These are phyloP conservation scores for Grammomys surdaster DNA, from an alignment of 2,113 vertebrate species.

Conservation along the genomic window DNA sequence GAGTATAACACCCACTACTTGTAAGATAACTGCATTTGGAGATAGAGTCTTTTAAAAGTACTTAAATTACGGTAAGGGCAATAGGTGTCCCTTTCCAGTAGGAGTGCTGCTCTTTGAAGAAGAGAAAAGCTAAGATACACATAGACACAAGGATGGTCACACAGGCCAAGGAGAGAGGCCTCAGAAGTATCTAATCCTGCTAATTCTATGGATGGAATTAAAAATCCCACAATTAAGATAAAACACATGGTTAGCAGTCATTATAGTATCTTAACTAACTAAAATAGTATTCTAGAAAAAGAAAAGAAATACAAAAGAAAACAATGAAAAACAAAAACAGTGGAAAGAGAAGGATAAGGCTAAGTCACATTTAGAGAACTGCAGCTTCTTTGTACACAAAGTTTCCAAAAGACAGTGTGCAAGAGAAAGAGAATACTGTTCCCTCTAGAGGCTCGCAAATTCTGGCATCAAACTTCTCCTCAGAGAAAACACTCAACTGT, in stretches of 20 bases:
- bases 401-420: slow-evolving; percentile 9
- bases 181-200: background rate
- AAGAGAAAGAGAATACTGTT: background rate
- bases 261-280: background rate
- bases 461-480: background rate
- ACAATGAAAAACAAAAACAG: background rate
- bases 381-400: background rate
- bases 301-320: background rate
- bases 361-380: background rate
- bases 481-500: background rate
- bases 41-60: background rate
- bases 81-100: background rate
- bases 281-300: background rate
- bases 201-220: background rate
- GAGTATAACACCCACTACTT: background rate
- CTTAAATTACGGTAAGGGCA: background rate
- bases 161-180: background rate
- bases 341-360: background rate
- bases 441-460: background rate
- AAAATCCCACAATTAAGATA: background rate
- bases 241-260: background rate
- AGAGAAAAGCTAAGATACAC: background rate
- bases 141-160: background rate
- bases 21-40: background rate
- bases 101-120: background rate